Evolutionary conservation across 2,113 vertebrate species (phyloP).

Genomic region (Capreolus pygargus): DNA sequence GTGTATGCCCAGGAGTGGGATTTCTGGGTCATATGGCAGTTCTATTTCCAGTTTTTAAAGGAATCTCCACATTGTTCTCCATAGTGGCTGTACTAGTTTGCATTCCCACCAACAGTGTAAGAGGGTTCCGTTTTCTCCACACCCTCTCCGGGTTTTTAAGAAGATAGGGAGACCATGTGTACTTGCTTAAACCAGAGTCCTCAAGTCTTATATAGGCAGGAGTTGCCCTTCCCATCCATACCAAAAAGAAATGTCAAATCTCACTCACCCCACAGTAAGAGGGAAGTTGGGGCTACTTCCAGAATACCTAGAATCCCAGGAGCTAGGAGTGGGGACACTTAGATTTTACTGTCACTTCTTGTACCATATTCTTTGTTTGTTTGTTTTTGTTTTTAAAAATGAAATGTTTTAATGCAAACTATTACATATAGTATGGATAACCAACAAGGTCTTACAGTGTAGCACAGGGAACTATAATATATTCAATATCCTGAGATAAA

Average conservation of each 20-base stretch:
- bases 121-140: too few species aligned
- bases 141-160: neutral
- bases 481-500: neutral
- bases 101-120: too few species aligned
- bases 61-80: too few species aligned
- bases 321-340: too few species aligned
- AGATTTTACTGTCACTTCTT: neutral
- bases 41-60: too few species aligned
- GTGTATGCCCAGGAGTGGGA: too few species aligned
- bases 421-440: neutral
- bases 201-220: neutral
- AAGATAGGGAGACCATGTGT: neutral
- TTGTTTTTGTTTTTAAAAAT: neutral
- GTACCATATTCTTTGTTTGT: neutral
- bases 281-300: neutral
- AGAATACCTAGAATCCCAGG: neutral
- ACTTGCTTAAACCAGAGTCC: neutral
- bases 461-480: neutral
- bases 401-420: neutral
- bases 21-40: too few species aligned
- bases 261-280: neutral
- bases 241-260: neutral
- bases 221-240: neutral
- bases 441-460: neutral
- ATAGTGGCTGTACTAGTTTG: too few species aligned